phyloP scores from a whole-genome alignment of 2,888 invertebrate species.

The Amphipoea lucens region DNA sequence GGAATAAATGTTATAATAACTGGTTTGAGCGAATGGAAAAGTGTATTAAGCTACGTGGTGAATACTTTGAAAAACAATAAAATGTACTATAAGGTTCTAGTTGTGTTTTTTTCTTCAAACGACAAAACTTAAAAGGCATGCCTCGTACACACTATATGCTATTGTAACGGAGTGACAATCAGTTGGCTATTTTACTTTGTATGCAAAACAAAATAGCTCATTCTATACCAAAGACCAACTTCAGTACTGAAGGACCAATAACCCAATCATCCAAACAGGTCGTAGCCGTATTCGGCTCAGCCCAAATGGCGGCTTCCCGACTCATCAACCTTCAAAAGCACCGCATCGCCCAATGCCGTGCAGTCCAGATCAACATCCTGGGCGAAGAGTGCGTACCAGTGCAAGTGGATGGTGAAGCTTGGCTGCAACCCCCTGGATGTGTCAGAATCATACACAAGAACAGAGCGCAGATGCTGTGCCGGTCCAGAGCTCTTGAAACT shows the following conservation, averaged over 20 bases:
- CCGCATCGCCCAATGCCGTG: slow-evolving; percentile 98
- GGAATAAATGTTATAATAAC: too few species aligned
- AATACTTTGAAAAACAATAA: too few species aligned
- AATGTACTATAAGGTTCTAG: too few species aligned
- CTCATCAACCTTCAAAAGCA: slow-evolving; percentile 99
- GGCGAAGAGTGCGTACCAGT: slow-evolving; percentile 98
- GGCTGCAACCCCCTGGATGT: slow-evolving; percentile 99
- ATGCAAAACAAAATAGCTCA: not conserved
- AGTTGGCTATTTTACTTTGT: too few species aligned
- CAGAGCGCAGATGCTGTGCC: slow-evolving; percentile 98
- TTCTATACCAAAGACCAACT: not conserved
- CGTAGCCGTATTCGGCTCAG: slow-evolving; percentile 99
- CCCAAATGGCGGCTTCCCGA: slow-evolving; percentile 99
- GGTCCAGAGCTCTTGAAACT: slow-evolving; percentile 97
- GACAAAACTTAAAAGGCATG: too few species aligned
- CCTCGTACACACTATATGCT: not conserved
- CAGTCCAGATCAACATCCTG: slow-evolving; percentile 98
- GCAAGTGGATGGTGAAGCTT: slow-evolving; percentile 98
- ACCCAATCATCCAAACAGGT: slow-evolving; percentile 71
- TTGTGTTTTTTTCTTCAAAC: too few species aligned
- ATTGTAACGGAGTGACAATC: too few species aligned
- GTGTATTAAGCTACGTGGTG: too few species aligned
- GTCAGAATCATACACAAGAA: slow-evolving; percentile 99
- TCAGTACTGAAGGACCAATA: slow-evolving; percentile 1
- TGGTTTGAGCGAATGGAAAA: too few species aligned